phyloP scores from a whole-genome alignment of 2,797 vertebrate genomes.

The Diglossa cyanea region DNA sequence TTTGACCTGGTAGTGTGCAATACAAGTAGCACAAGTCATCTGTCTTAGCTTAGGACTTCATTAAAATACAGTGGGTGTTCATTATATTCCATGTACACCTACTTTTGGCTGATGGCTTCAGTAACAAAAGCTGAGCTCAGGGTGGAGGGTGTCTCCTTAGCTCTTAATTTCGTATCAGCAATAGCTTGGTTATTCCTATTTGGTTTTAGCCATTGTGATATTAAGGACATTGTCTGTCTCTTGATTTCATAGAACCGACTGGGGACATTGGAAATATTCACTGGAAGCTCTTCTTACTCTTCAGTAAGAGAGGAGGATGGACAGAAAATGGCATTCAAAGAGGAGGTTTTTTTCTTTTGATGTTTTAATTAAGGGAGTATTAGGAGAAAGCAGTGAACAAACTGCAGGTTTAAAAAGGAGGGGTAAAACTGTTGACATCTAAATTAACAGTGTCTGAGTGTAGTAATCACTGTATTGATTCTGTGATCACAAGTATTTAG shows the following conservation, averaged over 20 bases:
- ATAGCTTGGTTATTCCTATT: not conserved
- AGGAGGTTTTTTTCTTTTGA: not conserved
- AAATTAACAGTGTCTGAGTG: not conserved
- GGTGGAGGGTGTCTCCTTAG: not conserved
- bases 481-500: not conserved
- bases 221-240: not conserved
- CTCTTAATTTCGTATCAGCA: not conserved
- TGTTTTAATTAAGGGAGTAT: not conserved
- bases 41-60: not conserved
- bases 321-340: not conserved
- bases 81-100: not conserved
- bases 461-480: not conserved
- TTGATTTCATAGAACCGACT: not conserved
- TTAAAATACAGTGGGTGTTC: not conserved
- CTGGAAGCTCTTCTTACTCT: not conserved
- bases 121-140: not conserved
- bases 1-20: not conserved
- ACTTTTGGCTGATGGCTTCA: not conserved
- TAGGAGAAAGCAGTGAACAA: not conserved
- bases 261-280: not conserved
- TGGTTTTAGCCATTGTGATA: not conserved
- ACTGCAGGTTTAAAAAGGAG: not conserved
- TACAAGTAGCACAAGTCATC: not conserved
- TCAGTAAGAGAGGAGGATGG: not conserved
- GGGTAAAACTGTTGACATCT: not conserved